These are phyloP conservation scores for Agriopis aurantiaria DNA, from an alignment of 2,888 invertebrate genomes.

Conservation along the genomic window DNA sequence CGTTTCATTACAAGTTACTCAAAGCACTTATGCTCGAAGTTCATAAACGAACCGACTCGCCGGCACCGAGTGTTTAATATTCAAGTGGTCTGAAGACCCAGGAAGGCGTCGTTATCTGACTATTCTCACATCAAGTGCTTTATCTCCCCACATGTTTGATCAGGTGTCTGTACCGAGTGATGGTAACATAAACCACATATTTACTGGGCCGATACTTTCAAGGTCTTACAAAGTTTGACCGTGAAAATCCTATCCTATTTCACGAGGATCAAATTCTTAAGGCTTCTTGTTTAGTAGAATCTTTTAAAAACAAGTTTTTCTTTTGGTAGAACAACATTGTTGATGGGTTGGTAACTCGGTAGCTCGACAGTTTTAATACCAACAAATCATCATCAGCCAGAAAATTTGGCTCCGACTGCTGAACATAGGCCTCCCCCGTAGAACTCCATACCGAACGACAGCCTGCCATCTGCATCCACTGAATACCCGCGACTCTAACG, in stretches of 20 bases:
- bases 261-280: conserved; percentile 61
- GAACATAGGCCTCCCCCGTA: no score
- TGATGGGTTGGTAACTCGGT: neutral
- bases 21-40: conserved; percentile 14
- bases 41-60: conserved; percentile 5
- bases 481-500: no score
- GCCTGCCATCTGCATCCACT: no score
- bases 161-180: conserved; percentile 72
- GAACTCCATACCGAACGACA: no score
- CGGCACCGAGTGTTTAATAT: conserved; percentile 47
- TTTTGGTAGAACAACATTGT: conserved; percentile 5
- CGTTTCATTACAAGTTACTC: conserved; percentile 12
- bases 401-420: no score
- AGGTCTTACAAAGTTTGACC: conserved; percentile 71
- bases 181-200: conserved; percentile 68
- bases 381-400: neutral
- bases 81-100: conserved; percentile 67
- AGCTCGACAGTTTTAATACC: neutral
- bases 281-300: conserved; percentile 53
- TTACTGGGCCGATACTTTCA: conserved; percentile 59
- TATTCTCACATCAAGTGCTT: conserved; percentile 82
- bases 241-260: conserved; percentile 69
- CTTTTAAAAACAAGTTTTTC: neutral
- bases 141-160: conserved; percentile 83
- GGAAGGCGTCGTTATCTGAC: conserved; percentile 76